Evolutionary conservation across 2,888 invertebrate species (phyloP).

Genomic region (Aspidiotus destructor): DNA sequence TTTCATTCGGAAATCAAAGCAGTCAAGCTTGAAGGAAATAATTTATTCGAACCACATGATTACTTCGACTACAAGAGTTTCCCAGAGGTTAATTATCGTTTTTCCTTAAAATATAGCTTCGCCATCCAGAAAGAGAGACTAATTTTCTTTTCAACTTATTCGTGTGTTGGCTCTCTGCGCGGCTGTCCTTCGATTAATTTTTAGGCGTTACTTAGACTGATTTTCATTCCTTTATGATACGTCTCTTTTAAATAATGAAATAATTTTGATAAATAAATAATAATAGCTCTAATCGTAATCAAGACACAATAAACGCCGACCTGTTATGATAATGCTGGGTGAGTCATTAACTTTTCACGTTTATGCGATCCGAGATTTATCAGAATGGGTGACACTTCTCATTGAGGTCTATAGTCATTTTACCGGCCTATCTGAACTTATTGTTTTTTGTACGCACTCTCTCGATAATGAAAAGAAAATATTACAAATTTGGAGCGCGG

Average conservation of each 20-base stretch:
- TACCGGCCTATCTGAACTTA: not conserved
- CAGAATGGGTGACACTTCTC: conserved; percentile 1
- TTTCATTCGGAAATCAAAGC: conserved; percentile 25
- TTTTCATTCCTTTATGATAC: conserved; percentile 1
- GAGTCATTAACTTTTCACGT: not conserved
- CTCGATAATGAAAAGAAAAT: too few relatives aligned
- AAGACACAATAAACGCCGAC: too few relatives aligned
- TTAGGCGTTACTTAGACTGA: not conserved
- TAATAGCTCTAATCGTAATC: too few relatives aligned
- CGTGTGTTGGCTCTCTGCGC: too few relatives aligned
- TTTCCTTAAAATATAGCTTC: too few relatives aligned
- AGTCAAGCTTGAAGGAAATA: conserved; percentile 26
- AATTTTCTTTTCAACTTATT: too few relatives aligned
- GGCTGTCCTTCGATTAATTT: not conserved
- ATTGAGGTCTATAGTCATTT: not conserved
- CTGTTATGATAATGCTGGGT: not conserved
- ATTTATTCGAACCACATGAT: conserved; percentile 25
- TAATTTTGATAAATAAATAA: too few relatives aligned
- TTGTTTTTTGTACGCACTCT: not conserved
- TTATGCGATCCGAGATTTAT: not conserved
- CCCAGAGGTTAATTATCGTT: too few relatives aligned
- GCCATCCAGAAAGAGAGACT: too few relatives aligned
- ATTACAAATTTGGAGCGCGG: too few relatives aligned
- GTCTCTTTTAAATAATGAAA: too few relatives aligned
- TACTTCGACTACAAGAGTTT: not conserved